Evolutionary conservation across 1,140 invertebrate species (phyloP).

Genomic region (Drosophila parabipectinata): DNA sequence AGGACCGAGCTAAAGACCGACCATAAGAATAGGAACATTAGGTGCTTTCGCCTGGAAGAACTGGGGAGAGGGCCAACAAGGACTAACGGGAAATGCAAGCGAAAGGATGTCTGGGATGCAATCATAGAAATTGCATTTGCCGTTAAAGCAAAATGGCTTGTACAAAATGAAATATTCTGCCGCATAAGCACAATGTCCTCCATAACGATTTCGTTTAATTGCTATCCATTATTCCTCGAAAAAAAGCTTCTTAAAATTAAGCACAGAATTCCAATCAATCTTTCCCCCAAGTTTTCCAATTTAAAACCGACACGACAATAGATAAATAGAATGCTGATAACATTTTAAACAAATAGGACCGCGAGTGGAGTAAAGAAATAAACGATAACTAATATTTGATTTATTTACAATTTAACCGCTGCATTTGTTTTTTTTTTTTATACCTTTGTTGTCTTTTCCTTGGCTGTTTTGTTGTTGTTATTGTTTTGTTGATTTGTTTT

Average conservation of each 20-base stretch:
- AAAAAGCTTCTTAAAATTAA: conserved; percentile 7
- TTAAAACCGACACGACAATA: conserved; percentile 6
- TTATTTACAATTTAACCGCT: conserved; percentile 64
- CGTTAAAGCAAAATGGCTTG: conserved; percentile 62
- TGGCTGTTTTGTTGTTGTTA: not conserved
- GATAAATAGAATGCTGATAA: conserved; percentile 36
- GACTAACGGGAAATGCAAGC: conserved; percentile 34
- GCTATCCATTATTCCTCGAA: conserved; percentile 26
- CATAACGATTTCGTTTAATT: conserved; percentile 48
- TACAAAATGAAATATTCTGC: conserved; percentile 42
- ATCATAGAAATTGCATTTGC: conserved; percentile 75
- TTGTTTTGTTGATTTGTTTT: conserved; percentile 11
- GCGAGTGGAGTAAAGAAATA: conserved; percentile 13
- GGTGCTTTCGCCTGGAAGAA: conserved; percentile 1
- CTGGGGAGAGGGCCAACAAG: conserved; percentile 1
- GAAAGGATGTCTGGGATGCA: conserved; percentile 43
- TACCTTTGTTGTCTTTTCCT: conserved; percentile 34
- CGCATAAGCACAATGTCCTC: conserved; percentile 30
- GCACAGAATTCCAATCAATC: not conserved
- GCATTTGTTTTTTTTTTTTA: conserved; percentile 35
- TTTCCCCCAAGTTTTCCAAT: conserved; percentile 13
- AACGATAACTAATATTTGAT: conserved; percentile 68
- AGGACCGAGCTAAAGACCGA: conserved; percentile 1
- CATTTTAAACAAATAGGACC: conserved; percentile 27
- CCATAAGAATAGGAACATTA: conserved; percentile 37